These are phyloP conservation scores for Amphipoea lucens DNA, from an alignment of 2,888 invertebrate species.

Conservation along the genomic window DNA sequence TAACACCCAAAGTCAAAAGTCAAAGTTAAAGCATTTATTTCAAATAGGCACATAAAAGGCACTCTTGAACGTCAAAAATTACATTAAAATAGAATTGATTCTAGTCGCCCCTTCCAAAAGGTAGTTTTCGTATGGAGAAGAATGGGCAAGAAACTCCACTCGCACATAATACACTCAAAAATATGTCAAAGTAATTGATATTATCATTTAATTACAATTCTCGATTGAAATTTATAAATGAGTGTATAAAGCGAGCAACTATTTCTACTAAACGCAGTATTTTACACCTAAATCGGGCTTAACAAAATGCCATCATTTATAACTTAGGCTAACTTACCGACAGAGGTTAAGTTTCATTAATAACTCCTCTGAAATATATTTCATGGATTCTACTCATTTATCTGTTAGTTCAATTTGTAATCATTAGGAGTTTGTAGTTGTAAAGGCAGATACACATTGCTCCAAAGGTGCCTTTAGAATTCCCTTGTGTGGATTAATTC, in stretches of 20 bases:
- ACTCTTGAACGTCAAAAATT: too few species aligned
- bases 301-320: constrained; percentile 58
- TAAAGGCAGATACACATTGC: neutral
- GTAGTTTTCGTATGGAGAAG: too few species aligned
- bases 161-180: neutral
- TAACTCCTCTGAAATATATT: constrained; percentile 44
- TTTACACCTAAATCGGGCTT: constrained; percentile 35
- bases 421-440: constrained; percentile 8
- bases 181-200: neutral
- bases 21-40: too few species aligned
- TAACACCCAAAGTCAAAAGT: neutral
- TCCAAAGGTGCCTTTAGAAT: neutral
- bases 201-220: constrained; percentile 4
- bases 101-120: too few species aligned
- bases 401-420: constrained; percentile 31
- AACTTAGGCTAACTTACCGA: constrained; percentile 44
- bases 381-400: constrained; percentile 34
- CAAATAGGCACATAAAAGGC: too few species aligned
- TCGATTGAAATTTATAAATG: constrained; percentile 33
- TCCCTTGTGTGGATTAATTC: neutral
- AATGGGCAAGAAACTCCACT: too few species aligned
- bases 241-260: constrained; percentile 16
- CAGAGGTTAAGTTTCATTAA: constrained; percentile 52
- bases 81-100: too few species aligned
- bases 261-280: constrained; percentile 34